Evolutionary conservation across 2,113 vertebrate species (phyloP), one percentile per base, ranked within the genome.

Genomic region (Tiliqua scincoides): DNA sequence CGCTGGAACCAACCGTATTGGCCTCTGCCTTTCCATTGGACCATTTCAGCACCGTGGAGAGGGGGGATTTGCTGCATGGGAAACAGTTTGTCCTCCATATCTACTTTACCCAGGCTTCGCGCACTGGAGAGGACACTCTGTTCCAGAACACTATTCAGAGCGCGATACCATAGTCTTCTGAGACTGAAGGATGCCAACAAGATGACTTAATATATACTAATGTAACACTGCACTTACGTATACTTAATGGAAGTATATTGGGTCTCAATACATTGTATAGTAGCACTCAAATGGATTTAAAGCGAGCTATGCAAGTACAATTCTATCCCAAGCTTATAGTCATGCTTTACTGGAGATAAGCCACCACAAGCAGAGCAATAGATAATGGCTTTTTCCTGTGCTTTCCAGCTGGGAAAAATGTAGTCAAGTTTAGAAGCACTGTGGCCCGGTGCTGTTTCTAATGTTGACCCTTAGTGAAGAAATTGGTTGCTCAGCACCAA

Each of bases 401-500:
- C 6, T 52, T 67, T 25, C 3, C 61, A 72, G 48, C 52, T 87
- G 30, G 86, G 57, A 74, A 85, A 52, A 85, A 52, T 76, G 61
- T 65, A 86, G 88, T 11, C 81, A 59, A 78, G 84, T 40, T 21
- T 70, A 74, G 65, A 77, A 79, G n/a, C 30, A 23, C 6, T 3
- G 86, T 79, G 59, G 6, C 78, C 0, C 1, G 23, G 85, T 6
- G 43, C 61, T 79, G 30, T 8, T 87, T 83, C 48, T 83, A 65
- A 70, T 40, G 59, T 79, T 84, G 82, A 37, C 67, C n/a, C 88
- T 89, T 88, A 88, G 61, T 88, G 89, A 87, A 79, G 37, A 78
- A 84, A 84, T 82, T 40, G 81, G 20, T 80, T 79, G 17, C 48
- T 37, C 85, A 88, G 87, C 88, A 61, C 43, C 79, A 90, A 90